Percentiles rank a stretch among this genome's conserved stretches.
Conservation (phyloP, 2,113 vertebrate genomes). For the Colossoma macropomum region DNA sequence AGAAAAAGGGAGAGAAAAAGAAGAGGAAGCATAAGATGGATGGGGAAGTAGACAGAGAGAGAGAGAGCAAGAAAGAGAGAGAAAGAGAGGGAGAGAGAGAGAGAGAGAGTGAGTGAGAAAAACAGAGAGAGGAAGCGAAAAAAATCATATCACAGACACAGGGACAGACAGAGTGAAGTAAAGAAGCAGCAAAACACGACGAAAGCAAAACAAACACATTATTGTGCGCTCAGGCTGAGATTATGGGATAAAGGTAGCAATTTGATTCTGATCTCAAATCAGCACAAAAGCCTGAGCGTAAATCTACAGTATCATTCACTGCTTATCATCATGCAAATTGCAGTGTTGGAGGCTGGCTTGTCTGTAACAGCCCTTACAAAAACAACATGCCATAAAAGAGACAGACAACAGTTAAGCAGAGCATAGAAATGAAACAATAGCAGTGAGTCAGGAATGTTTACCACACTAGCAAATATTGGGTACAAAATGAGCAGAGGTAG, state of each 20-base stretch:
- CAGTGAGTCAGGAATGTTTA: constrained; percentile 1
- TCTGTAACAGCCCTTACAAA: background rate
- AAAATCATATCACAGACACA: background rate
- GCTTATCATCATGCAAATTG: constrained; percentile 49
- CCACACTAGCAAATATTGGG: background rate
- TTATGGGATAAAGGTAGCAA: constrained; percentile 55
- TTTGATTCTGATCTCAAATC: constrained; percentile 52
- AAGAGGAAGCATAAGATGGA: too few relatives aligned
- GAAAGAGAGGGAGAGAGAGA: background rate
- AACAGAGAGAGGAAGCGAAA: background rate
- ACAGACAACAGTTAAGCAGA: background rate
- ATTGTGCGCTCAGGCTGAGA: constrained; percentile 45
- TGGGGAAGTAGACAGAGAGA: background rate
- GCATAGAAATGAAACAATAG: background rate
- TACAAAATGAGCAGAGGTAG: too few relatives aligned
- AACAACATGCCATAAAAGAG: background rate
- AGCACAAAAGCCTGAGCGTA: constrained; percentile 30
- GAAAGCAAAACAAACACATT: constrained; percentile 51
- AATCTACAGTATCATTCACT: constrained; percentile 43
- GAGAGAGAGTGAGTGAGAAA: too few relatives aligned
- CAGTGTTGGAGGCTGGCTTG: background rate
- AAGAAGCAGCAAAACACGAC: constrained; percentile 28
- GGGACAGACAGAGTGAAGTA: background rate
- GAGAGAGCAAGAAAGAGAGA: background rate
- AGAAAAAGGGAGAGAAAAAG: background rate